Evolutionary conservation across 2,888 invertebrate species (phyloP), one percentile per base, ranked within the genome.

Genomic region (Apamea crenata): DNA sequence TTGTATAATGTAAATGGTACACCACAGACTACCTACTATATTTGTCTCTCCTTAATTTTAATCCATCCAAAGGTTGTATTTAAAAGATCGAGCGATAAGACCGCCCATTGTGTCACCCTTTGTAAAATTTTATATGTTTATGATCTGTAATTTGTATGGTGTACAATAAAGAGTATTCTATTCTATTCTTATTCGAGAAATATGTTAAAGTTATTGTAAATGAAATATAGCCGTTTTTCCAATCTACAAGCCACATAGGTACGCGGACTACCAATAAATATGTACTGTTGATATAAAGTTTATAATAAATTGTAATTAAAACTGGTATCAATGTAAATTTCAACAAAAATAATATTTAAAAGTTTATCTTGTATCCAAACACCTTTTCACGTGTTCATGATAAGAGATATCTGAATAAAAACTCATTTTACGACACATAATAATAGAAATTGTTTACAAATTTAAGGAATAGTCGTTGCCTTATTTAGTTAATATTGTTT

Each of bases 401-500:
- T 94, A 93, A 91, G 86, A 91, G 92, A 91, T 90, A 91, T 90
- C 92, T 91, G 81, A 91, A 90, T 89, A 87, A 90, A 90, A 88
- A 91, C 92, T 21, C 89, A 87, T 93, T 94, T 89, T 92, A 92
- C 87, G 85, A 93, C 91, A 93, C 92, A 92, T 93, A 90, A 78
- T 91, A 90, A 90, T 91, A 92, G 87, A 90, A 93, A 94, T 94
- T 94, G 93, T 95, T 95, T 95, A 95, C 92, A 93, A 93, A 92
- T 66, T 89, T 96, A 96, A 95, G 95, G 92, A 95, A 96, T 96
- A 96, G 96, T 96, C 95, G 96, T 96, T 97, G 97, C 97, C 96
- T 97, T 97, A 96, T 96, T 97, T 96, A 96, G 96, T 96, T 96
- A 91, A 95, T 90, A 96, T 97, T 96, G 93, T 96, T 97, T 96